phyloP scores from a whole-genome alignment of 2,113 vertebrate genomes.

The Callithrix jacchus region DNA sequence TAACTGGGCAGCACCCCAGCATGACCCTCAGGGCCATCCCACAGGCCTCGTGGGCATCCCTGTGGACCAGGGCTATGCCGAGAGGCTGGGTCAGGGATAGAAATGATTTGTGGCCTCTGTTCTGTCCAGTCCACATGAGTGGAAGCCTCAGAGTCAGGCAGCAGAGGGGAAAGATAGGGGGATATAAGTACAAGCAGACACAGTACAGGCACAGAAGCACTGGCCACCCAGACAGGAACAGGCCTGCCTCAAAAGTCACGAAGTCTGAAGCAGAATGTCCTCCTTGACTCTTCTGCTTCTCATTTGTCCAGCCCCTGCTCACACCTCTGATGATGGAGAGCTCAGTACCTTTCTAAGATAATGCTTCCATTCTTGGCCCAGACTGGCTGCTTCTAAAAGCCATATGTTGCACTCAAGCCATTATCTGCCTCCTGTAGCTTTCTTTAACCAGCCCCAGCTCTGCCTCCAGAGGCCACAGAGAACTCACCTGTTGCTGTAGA shows the following conservation, averaged over 20 bases:
- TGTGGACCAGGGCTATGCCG: neutral
- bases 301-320: neutral
- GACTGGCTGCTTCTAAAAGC: neutral
- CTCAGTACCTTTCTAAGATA: neutral
- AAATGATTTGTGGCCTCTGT: neutral
- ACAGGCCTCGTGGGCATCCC: neutral
- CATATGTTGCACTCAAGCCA: neutral
- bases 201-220: neutral
- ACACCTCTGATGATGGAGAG: neutral
- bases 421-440: neutral
- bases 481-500: neutral
- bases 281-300: neutral
- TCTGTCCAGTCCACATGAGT: neutral
- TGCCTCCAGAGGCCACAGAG: neutral
- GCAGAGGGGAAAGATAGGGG: neutral
- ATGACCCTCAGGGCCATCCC: neutral
- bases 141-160: neutral
- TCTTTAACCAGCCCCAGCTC: neutral
- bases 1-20: constrained; percentile 1
- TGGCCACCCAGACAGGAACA: neutral
- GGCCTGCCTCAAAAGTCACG: neutral
- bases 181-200: neutral
- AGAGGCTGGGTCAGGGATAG: neutral
- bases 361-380: neutral
- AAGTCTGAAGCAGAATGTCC: neutral